A percentile compares a stretch with the other conserved stretches of the same genome.
These are phyloP conservation scores for Siniperca undulata DNA, from an alignment of 2,797 vertebrate species.

Conservation along the genomic window DNA sequence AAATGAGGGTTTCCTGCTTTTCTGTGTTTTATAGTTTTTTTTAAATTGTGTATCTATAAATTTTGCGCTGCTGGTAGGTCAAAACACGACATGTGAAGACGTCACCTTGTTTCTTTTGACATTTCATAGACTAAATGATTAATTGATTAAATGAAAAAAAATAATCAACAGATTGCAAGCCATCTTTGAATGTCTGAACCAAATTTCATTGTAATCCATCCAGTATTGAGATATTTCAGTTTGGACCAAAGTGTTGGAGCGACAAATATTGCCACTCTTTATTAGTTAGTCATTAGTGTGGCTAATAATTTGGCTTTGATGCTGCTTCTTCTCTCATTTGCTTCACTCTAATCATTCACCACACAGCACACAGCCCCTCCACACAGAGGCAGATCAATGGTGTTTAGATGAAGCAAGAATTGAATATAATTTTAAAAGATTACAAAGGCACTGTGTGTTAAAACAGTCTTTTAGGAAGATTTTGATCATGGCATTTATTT, in stretches of 20 bases:
- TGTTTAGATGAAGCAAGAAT: conserved; percentile 36
- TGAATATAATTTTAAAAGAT: conserved; percentile 6
- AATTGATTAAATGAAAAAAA: not conserved
- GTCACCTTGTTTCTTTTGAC: too few species aligned
- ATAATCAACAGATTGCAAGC: not conserved
- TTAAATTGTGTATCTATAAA: not conserved
- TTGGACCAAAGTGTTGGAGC: not conserved
- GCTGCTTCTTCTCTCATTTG: conserved; percentile 40
- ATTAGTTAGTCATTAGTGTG: too few species aligned
- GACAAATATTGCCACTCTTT: not conserved
- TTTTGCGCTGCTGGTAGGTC: not conserved
- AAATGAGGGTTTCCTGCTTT: too few species aligned
- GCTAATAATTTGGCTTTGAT: conserved; percentile 39
- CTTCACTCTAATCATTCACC: conserved; percentile 29
- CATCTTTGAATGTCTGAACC: not conserved
- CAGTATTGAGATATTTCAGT: not conserved
- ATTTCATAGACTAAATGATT: too few species aligned
- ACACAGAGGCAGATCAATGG: conserved; percentile 35
- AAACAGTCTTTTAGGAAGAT: conserved; percentile 3
- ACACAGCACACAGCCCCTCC: not conserved
- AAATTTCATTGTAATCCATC: not conserved
- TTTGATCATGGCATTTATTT: not conserved
- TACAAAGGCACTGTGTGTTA: conserved; percentile 22
- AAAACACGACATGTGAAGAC: not conserved
- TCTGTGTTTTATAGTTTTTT: not conserved